These are phyloP conservation scores for Balanococcus diminutus DNA, from an alignment of 2,888 invertebrate genomes.

Conservation along the genomic window DNA sequence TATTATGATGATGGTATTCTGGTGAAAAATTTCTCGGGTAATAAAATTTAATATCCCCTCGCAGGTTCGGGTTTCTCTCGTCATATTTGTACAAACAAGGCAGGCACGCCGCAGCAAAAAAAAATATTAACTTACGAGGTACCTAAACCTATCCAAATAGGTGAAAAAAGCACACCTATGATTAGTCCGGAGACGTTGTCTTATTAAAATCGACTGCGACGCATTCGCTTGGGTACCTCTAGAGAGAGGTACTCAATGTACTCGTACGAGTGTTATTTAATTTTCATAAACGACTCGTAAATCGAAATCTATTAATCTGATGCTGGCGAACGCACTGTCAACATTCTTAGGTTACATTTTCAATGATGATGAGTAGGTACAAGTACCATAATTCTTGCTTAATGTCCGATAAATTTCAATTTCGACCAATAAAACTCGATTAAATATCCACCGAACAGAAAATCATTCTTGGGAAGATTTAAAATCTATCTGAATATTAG, in stretches of 20 bases:
- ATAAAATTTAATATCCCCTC: conserved; percentile 35
- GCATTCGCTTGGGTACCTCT: neutral
- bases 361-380: conserved; percentile 33
- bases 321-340: conserved; percentile 8
- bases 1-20: neutral
- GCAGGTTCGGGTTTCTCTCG: conserved; percentile 22
- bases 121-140: neutral
- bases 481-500: conserved; percentile 33
- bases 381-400: conserved; percentile 15
- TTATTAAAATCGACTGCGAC: neutral
- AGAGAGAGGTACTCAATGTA: too few species aligned
- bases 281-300: conserved; percentile 35
- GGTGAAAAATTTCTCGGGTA: neutral
- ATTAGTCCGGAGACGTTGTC: neutral
- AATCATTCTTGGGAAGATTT: conserved; percentile 38
- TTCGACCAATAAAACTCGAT: conserved; percentile 35
- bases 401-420: conserved; percentile 35
- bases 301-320: conserved; percentile 30
- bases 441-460: conserved; percentile 18
- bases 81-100: neutral
- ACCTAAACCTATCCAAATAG: neutral
- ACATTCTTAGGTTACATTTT: conserved; percentile 32
- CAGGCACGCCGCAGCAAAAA: neutral
- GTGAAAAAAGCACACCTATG: neutral
- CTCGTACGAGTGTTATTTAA: neutral